A percentile compares a stretch with the other conserved stretches of the same genome.
Evolutionary conservation across 2,113 vertebrate genomes (phyloP).

Genomic region (Synodontis membranacea): DNA sequence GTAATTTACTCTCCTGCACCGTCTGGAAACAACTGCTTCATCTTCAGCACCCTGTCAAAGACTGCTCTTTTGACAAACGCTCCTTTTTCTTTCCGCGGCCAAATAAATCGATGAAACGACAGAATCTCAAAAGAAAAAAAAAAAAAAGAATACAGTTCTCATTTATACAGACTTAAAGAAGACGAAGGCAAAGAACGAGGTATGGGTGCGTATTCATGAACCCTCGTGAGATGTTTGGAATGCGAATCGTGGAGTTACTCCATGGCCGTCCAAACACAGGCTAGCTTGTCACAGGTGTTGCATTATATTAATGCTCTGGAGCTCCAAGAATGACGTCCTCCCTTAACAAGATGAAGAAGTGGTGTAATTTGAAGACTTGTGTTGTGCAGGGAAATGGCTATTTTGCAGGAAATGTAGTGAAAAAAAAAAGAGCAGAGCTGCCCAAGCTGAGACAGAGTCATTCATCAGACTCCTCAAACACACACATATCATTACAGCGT

Average conservation of each 20-base stretch:
- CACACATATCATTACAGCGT: slow-evolving; percentile 36
- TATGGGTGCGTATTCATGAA: slow-evolving; percentile 12
- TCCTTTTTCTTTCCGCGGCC: slow-evolving; percentile 60
- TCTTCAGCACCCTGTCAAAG: slow-evolving; percentile 70
- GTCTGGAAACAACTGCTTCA: slow-evolving; percentile 78
- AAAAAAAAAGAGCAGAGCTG: slow-evolving; percentile 11
- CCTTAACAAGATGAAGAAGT: slow-evolving; percentile 39
- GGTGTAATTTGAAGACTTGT: slow-evolving; percentile 31
- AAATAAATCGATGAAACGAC: slow-evolving; percentile 23
- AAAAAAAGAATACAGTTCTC: slow-evolving; percentile 6
- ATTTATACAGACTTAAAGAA: not conserved
- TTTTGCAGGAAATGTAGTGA: slow-evolving; percentile 33
- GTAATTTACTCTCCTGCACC: slow-evolving; percentile 83
- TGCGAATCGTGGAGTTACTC: not conserved
- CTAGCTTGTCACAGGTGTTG: slow-evolving; percentile 37
- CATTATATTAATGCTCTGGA: slow-evolving; percentile 22
- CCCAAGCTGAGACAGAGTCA: slow-evolving; percentile 25
- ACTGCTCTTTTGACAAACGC: slow-evolving; percentile 55
- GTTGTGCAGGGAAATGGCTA: slow-evolving; percentile 31
- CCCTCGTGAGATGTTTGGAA: not conserved
- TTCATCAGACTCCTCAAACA: slow-evolving; percentile 45
- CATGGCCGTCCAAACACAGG: not conserved
- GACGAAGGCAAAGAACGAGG: not conserved
- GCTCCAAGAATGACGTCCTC: slow-evolving; percentile 24
- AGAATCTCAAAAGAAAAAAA: slow-evolving; percentile 18